Evolutionary conservation across 1,140 invertebrate genomes (phyloP).

Genomic region (Drosophila bocki): DNA sequence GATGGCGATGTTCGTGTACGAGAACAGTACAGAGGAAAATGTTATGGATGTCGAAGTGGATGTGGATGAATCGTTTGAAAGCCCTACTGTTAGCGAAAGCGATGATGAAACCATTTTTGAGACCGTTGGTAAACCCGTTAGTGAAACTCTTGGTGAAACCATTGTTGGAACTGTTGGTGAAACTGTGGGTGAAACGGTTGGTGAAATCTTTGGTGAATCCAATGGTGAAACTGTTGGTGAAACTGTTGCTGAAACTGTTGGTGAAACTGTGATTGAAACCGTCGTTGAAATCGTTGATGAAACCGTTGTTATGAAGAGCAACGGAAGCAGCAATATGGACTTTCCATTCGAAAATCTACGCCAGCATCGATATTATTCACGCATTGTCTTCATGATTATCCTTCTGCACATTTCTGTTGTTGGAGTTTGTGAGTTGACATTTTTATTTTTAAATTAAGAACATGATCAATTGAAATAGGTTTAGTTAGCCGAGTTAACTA

Average conservation of each 20-base stretch:
- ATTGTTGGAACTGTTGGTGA: background rate
- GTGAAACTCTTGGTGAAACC: background rate
- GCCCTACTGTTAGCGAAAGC: too few relatives aligned
- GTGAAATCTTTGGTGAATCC: too few relatives aligned
- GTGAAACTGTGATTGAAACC: background rate
- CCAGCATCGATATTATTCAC: slow-evolving; percentile 18
- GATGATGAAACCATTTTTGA: background rate
- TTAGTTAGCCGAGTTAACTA: background rate
- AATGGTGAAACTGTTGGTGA: background rate
- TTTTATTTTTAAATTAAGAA: background rate
- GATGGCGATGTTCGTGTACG: slow-evolving; percentile 20
- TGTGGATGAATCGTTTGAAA: background rate
- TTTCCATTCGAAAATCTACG: slow-evolving; percentile 7
- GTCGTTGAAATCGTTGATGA: background rate
- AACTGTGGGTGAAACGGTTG: too few relatives aligned
- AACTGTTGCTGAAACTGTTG: background rate
- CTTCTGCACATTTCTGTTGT: slow-evolving; percentile 57
- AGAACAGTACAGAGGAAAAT: slow-evolving; percentile 18
- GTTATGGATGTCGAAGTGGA: background rate
- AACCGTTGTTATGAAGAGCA: background rate
- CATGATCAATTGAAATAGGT: background rate
- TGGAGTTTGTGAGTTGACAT: slow-evolving; percentile 37
- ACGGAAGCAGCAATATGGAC: background rate
- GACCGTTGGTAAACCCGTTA: background rate
- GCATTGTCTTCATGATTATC: slow-evolving; percentile 40